Percentiles rank a stretch among this genome's conserved stretches.
Conservation (phyloP, 2,113 vertebrate genomes). For the Saguinus imperator region DNA sequence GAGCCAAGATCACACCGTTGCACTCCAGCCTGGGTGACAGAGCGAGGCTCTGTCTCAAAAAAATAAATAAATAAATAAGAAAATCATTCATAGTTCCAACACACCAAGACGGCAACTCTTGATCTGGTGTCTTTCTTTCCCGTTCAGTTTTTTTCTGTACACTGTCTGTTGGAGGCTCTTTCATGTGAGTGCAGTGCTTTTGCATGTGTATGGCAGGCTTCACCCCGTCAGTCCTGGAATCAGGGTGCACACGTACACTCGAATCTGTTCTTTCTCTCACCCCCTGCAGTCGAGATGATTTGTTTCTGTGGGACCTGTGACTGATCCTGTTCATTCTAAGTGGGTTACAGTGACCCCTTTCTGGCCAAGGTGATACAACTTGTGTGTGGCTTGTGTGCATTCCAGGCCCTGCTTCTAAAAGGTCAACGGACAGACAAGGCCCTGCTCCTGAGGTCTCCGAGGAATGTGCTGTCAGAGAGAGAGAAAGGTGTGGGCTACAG, state of each 20-base stretch:
- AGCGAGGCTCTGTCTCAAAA: no score
- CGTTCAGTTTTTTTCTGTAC: not conserved
- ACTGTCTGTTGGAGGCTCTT: not conserved
- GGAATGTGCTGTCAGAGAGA: not conserved
- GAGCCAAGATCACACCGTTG: no score
- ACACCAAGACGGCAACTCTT: not conserved
- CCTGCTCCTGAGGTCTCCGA: not conserved
- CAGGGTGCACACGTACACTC: accelerated
- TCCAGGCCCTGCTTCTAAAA: not conserved
- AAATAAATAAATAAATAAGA: not conserved
- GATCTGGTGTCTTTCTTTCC: not conserved
- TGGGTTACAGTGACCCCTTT: not conserved
- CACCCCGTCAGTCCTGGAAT: no score
- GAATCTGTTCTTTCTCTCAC: no score
- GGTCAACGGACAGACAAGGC: not conserved
- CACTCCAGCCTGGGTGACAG: no score
- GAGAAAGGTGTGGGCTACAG: not conserved
- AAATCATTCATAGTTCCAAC: not conserved
- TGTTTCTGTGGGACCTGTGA: not conserved
- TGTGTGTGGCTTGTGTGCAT: not conserved
- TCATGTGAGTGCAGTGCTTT: no score
- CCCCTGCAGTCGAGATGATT: not conserved
- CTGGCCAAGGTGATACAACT: not conserved
- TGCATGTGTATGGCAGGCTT: no score
- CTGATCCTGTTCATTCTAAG: not conserved